Evolutionary conservation across 2,888 invertebrate genomes (phyloP), one percentile per base, ranked within the genome.

Genomic region (Clitarchus hookeri): DNA sequence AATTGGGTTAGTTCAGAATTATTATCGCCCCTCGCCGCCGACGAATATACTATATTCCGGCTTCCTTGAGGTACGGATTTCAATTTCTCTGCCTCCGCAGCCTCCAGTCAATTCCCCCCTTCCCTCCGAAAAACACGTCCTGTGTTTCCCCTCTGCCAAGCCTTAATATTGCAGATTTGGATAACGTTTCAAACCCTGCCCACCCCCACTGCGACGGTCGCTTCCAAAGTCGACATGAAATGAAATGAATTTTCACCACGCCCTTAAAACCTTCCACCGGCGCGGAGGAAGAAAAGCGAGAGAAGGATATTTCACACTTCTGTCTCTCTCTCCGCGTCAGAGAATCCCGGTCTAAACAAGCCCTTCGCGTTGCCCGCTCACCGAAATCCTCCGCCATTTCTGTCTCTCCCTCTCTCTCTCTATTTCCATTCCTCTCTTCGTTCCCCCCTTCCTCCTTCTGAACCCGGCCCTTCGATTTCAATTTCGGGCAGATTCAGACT

Each of bases 1-100:
- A 88, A 88, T 88, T 86, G 88, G 88, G 88, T 88, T 88, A 88
- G 85, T 87, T 87, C 87, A 87, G 88, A 88, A 88, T 88, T 88
- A 88, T 53, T 53, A 65, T 65, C 65, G 19, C 65, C 65, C 65
- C 65, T 65, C 65, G n/a, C 65, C 36, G 36, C 36, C 65, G 16
- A n/a, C 65, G 65, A 23, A 65, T 23, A 65, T n/a, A n/a, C n/a
- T n/a, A 65, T 11, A 65, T 19, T 19, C n/a, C 65, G 36, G 23
- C 8, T n/a, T 65, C 65, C 65, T 65, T 65, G 65, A 65, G 65
- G 65, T n/a, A 85, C 79, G 88, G 88, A 88, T 88, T 88, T 88
- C 88, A 88, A 88, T 88, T 88, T 88, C 88, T 23, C n/a, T n/a
- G 65, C 65, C n/a, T 11, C 65, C 23, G 65, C 65, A 1, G 16